A percentile compares a stretch with the other conserved stretches of the same genome.
phyloP scores from a whole-genome alignment of 2,113 vertebrate genomes.

The Urocynchramus pylzowi region DNA sequence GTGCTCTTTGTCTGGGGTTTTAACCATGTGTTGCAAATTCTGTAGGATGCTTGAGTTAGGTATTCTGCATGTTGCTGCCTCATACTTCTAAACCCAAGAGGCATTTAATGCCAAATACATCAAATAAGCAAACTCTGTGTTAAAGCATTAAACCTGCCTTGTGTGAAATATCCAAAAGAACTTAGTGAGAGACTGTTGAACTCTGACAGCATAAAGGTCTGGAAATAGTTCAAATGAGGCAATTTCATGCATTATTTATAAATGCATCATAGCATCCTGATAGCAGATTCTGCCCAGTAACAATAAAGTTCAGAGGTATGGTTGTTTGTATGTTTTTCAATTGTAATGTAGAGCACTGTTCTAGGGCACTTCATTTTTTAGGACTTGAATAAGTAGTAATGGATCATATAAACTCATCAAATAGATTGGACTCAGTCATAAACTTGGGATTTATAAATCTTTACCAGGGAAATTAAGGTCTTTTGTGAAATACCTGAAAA shows the following conservation, averaged over 20 bases:
- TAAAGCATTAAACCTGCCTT: not conserved
- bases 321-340: not conserved
- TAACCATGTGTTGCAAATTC: not conserved
- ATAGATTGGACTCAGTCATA: not conserved
- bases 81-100: not conserved
- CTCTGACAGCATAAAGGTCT: not conserved
- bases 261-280: not conserved
- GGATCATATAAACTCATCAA: not conserved
- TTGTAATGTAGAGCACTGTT: not conserved
- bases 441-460: not conserved
- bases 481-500: not conserved
- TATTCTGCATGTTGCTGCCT: not conserved
- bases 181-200: not conserved
- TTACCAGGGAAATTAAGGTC: not conserved
- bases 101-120: not conserved
- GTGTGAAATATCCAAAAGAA: not conserved
- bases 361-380: not conserved
- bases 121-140: not conserved
- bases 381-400: not conserved
- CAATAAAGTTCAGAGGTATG: not conserved
- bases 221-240: not conserved
- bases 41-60: not conserved
- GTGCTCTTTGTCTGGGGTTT: not conserved
- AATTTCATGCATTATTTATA: conserved; percentile 12
- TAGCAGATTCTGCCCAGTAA: not conserved